Conservation (phyloP, 2,888 invertebrate species). For the Amiota minor region DNA sequence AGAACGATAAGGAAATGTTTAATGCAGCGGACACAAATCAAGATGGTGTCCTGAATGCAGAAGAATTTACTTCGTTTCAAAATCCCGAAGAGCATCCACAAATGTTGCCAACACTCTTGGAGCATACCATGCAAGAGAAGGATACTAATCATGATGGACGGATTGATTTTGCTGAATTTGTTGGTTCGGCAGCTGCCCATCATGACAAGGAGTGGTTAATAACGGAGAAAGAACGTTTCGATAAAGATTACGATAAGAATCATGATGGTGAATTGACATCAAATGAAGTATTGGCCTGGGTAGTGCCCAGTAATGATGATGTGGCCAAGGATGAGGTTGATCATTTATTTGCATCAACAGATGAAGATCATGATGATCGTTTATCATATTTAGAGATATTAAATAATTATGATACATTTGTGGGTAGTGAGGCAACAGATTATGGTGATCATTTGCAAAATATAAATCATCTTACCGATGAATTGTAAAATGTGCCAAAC, state of each 20-base stretch:
- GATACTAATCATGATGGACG: constrained; percentile 88
- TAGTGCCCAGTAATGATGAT: constrained; percentile 91
- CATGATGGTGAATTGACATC: constrained; percentile 85
- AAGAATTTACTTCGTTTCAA: constrained; percentile 91
- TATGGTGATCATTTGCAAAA: constrained; percentile 89
- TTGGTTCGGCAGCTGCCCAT: constrained; percentile 75
- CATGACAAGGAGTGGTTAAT: constrained; percentile 83
- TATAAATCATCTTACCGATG: constrained; percentile 87
- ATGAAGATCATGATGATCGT: constrained; percentile 87
- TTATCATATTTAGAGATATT: constrained; percentile 88
- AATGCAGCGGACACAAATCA: constrained; percentile 86
- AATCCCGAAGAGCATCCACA: constrained; percentile 94
- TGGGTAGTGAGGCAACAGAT: constrained; percentile 93
- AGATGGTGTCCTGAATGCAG: constrained; percentile 82
- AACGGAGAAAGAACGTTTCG: constrained; percentile 87
- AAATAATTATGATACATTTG: constrained; percentile 89
- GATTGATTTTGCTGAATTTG: constrained; percentile 82
- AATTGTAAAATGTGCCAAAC: constrained; percentile 76
- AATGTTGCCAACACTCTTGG: constrained; percentile 86
- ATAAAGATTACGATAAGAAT: constrained; percentile 88
- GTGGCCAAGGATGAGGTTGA: constrained; percentile 92
- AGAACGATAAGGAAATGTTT: constrained; percentile 91
- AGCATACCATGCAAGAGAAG: constrained; percentile 89
- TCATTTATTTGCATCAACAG: constrained; percentile 89
- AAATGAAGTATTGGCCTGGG: constrained; percentile 90